Evolutionary conservation across 2,113 vertebrate species (phyloP).

Genomic region (Rhizomys pruinosus): DNA sequence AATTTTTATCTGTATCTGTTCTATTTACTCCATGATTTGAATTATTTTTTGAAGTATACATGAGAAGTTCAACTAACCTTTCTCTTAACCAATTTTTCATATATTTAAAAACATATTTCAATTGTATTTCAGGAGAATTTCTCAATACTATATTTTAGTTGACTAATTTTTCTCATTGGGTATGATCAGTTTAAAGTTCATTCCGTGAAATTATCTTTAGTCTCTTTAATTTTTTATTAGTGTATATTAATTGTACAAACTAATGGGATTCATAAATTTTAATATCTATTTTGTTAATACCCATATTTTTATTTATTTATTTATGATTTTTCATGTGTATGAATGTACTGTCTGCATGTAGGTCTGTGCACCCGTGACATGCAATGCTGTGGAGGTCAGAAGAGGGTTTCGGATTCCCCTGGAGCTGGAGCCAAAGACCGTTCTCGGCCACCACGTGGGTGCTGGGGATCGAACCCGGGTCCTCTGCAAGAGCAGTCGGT

Average conservation of each 20-base stretch:
- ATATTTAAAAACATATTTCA: not conserved
- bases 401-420: no score
- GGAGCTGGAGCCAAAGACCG: no score
- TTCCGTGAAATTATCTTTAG: not conserved
- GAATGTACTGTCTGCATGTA: no score
- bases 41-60: not conserved
- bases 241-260: not conserved
- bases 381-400: no score
- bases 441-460: no score
- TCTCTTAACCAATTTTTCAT: slow-evolving; percentile 10
- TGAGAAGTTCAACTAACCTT: not conserved
- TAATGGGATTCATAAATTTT: not conserved
- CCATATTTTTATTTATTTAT: no score
- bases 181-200: not conserved
- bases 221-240: not conserved
- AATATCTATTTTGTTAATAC: not conserved
- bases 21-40: not conserved
- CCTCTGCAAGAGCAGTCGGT: no score
- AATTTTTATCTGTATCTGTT: not conserved
- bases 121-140: slow-evolving; percentile 31
- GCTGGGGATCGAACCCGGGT: no score
- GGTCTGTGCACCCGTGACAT: no score
- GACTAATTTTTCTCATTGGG: not conserved
- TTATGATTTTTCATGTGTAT: no score
- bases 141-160: not conserved